Conservation (phyloP, 2,888 invertebrate species). For the Polydesmus complanatus region DNA sequence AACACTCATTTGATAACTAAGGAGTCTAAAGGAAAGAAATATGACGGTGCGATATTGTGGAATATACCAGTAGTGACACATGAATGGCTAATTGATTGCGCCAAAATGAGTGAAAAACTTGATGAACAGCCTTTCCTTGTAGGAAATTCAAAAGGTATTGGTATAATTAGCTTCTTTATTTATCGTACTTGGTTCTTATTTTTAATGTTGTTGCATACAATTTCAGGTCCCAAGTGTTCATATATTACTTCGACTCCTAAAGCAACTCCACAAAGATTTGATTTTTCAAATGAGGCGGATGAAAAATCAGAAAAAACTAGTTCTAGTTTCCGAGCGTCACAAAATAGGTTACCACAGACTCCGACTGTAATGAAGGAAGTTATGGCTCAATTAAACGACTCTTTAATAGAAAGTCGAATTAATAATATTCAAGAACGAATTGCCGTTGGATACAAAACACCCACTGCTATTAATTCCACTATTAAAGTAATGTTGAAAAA, state of each 20-base stretch:
- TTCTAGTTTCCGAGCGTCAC: no score
- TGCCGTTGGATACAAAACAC: slow-evolving; percentile 20
- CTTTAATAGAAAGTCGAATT: neutral
- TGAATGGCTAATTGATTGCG: slow-evolving; percentile 62
- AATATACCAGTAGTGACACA: slow-evolving; percentile 61
- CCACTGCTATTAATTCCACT: neutral
- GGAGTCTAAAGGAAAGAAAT: slow-evolving; percentile 54
- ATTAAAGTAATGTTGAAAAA: neutral
- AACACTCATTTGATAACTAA: slow-evolving; percentile 72
- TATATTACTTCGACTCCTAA: neutral
- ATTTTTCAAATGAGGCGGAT: neutral
- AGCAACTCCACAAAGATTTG: neutral
- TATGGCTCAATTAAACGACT: neutral
- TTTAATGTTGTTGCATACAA: no score
- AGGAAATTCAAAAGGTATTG: neutral
- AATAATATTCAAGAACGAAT: slow-evolving; percentile 2
- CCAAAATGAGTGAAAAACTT: slow-evolving; percentile 40
- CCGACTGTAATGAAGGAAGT: neutral
- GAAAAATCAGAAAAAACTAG: neutral
- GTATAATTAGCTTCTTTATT: neutral
- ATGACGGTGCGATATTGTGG: slow-evolving; percentile 78
- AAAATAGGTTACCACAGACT: no score
- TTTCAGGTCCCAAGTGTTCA: no score
- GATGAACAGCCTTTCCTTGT: slow-evolving; percentile 30
- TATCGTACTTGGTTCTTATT: no score